Base-by-base conservation (phyloP, 2,797 vertebrate species). In the Meriones psammophilus region DNA sequence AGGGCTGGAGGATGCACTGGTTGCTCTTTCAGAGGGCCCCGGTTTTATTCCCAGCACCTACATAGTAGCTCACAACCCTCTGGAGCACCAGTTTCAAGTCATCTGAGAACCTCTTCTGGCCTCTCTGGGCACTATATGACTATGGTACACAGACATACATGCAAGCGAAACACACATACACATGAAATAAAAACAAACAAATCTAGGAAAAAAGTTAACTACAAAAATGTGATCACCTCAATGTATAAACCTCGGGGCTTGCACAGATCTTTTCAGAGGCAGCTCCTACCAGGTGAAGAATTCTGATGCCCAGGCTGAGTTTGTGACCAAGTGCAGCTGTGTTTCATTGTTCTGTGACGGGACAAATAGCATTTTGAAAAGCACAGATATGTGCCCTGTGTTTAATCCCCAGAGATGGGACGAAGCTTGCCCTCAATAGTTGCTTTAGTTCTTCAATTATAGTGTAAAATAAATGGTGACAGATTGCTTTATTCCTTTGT, bases 401-500 rank as follows among this genome's bases (percentile, higher is more conserved):
- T 78, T 80, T 92, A 95, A 66, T 92, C 91, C 93, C 95, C 64
- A 88, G 84, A 86, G 73, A 86, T 0, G 12, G 71, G 62, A 15
- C 62, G 56, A 84, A 42, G 10, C 28, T 46, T 28, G 33, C 5
- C 20, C 58, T 96, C 91, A 71, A 62, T 4, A n/a, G 73, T 33
- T 36, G 42, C 73, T 76, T 88, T 89, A 88, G 73, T 39, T 91
- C 74, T 93, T 96, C 92, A 96, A 73, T 93, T 92, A 94, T 15
- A 68, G 74, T 90, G 64, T 92, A 73, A 96, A 95, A 97, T 92
- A 78, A 96, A 90, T 30, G 14, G 7, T 88, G 90, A 91, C 83
- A 76, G 79, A 76, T 80, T 92, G 73, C 93, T 96, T 96, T 50
- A 95, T 93, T 96, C 69, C 92, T 94, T 92, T 69, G 69, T 96